These are phyloP conservation scores for Clinocottus analis DNA, from an alignment of 2,113 vertebrate genomes.

Conservation along the genomic window DNA sequence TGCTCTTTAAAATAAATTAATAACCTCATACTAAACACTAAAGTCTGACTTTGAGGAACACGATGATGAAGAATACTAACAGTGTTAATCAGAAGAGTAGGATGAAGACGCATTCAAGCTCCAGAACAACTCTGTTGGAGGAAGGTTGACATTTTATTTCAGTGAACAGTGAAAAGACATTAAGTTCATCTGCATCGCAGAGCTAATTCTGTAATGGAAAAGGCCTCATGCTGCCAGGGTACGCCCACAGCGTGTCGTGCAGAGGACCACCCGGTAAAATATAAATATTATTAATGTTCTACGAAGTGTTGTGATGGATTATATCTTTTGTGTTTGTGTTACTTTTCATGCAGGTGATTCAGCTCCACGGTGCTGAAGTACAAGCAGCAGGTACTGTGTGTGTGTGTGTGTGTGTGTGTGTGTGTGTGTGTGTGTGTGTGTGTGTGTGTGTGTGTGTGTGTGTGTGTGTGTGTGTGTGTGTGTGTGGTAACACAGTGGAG, in stretches of 20 bases:
- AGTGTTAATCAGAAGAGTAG: not conserved
- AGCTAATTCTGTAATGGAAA: slow-evolving; percentile 17
- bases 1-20: not conserved
- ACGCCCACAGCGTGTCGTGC: not conserved
- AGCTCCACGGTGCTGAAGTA: not conserved
- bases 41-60: not conserved
- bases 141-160: not conserved
- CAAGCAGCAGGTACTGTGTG: not conserved
- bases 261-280: slow-evolving; percentile 34
- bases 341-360: slow-evolving; percentile 1
- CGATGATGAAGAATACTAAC: not conserved
- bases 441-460: not conserved
- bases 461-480: not conserved
- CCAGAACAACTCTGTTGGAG: not conserved
- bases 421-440: not conserved
- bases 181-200: slow-evolving; percentile 22
- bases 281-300: not conserved
- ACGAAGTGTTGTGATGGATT: slow-evolving; percentile 3
- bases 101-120: not conserved
- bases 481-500: not conserved
- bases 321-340: slow-evolving; percentile 21
- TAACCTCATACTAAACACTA: not conserved
- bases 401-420: not conserved
- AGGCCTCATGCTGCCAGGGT: slow-evolving; percentile 14
- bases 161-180: not conserved